Base-by-base conservation (phyloP, 1,140 invertebrate genomes). In the Oncopodura yosiiana region DNA sequence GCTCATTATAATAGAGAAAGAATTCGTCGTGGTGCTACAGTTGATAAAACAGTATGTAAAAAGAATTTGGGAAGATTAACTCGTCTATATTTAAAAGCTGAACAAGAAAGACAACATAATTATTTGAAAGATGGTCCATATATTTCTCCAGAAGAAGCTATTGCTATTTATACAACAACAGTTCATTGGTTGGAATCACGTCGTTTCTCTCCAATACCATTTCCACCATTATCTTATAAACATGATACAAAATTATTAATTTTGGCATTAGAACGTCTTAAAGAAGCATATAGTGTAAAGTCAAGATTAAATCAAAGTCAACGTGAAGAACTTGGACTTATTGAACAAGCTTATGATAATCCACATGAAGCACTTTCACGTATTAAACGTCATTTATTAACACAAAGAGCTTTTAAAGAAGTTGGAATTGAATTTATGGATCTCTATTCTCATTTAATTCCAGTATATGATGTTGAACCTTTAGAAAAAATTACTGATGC, bases 341-440 rank as follows among this genome's bases (percentile, higher is more conserved):
- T 99, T 66, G 96, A 99, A 72, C 96, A 99, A 70, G 96, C 96
- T 0, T 99, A 99, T 68, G 96, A 99, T 70, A 99, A 99, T 77
- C 96, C 96, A 49, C 95, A 99, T 65, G 96, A 99, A 71, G 95
- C 95, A 1, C 71, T 99, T 42, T 99, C 95, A 0, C 84, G 96
- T 66, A 99, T 99, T 64, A 99, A 99, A 70, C 87, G 96, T 81
- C 96, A 99, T 75, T 76, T 99, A 62, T 74, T 99, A 0, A 99
- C 96, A 0, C 94, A 98, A 70, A 79, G 96, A 73, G 89, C 93
- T 27, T 99, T 99, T 68, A 96, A 97, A 76, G 94, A 99, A 80
- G 85, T 90, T 53, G 93, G 94, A 14, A 99, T 99, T 65, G 96
- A 99, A 71, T 99, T 99, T 70, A 99, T 99, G 96, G 96, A 99